Base-by-base conservation (phyloP, 2,888 invertebrate genomes). In the Amblyjoppa fuscipennis region DNA sequence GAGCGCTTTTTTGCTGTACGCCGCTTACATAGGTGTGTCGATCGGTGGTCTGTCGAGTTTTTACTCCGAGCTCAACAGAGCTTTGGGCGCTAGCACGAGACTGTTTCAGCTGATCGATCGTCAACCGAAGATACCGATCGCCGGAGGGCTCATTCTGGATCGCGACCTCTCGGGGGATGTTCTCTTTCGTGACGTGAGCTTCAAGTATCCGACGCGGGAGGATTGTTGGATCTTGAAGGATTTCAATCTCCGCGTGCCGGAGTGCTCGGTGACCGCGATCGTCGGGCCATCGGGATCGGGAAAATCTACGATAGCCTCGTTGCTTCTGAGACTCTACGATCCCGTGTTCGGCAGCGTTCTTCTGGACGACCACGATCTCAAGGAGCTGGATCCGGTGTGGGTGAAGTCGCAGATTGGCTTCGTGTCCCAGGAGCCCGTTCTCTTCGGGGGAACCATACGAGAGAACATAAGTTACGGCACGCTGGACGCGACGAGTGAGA, bases 221-320 rank as follows among this genome's bases (percentile, higher is more conserved):
- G 95, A 96, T 38, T 93, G 94, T 28, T 89, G 92, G 2, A 95
- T 98, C 3, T 95, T 98, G 76, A 95, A 96, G 70, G 95, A 96
- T 41, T 95, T 98, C 31, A 96, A 95, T 87, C 95, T 98, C 45
- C 95, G 95, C 7, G 94, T 98, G 4, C 95, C 95, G 0, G 96
- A 97, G 0, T 97, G 97, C 11, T 96, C 96, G 86, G 96, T 98
- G 0, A 96, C 98, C 11, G 98, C 98, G 0, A 93, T 97, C 20
- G 97, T 99, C 0, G 99, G 99, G 0, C 95, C 98, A 0, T 99
- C 98, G 83, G 99, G 99, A 0, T 98, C 98, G 38, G 99, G 99
- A 0, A 99, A 99, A 94, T 98, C 98, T 71, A 99, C 99, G 0
- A 95, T 99, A 82, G 98, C 97, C 0, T 95, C 97, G 0, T 95